Evolutionary conservation across 2,113 vertebrate species (phyloP).

Genomic region (Monopterus albus): DNA sequence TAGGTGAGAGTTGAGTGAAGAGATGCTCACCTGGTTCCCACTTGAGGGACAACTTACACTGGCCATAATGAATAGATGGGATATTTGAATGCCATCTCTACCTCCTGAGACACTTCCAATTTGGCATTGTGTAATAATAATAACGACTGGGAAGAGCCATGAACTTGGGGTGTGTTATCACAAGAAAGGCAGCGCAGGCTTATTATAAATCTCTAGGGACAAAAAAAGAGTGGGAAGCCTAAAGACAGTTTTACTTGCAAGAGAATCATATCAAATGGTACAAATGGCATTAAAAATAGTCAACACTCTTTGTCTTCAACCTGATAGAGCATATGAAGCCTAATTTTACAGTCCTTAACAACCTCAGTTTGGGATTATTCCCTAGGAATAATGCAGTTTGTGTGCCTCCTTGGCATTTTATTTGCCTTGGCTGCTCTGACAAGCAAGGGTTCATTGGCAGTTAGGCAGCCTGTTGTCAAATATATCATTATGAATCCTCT

Average conservation of each 20-base stretch:
- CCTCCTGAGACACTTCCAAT: slow-evolving; percentile 70
- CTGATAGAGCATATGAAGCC: background rate
- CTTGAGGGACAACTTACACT: slow-evolving; percentile 50
- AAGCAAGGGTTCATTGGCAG: slow-evolving; percentile 66
- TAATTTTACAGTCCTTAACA: background rate
- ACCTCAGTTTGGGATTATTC: slow-evolving; percentile 26
- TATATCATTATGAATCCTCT: slow-evolving; percentile 70
- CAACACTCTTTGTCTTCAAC: background rate
- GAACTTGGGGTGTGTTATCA: slow-evolving; percentile 56
- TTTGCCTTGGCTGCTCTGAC: slow-evolving; percentile 59
- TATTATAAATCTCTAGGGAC: slow-evolving; percentile 45
- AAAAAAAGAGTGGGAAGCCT: slow-evolving; percentile 25
- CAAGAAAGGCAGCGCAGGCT: slow-evolving; percentile 33
- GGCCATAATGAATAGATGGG: slow-evolving; percentile 63
- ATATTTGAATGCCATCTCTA: slow-evolving; percentile 74
- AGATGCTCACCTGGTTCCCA: slow-evolving; percentile 55
- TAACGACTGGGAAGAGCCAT: slow-evolving; percentile 63
- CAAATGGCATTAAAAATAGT: background rate
- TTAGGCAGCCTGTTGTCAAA: slow-evolving; percentile 71
- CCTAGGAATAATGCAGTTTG: background rate
- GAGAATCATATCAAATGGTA: slow-evolving; percentile 4
- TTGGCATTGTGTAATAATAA: slow-evolving; percentile 68
- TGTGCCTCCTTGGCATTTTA: slow-evolving; percentile 9
- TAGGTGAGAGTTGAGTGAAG: slow-evolving; percentile 57
- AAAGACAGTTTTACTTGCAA: background rate